Conservation (phyloP, 2,888 invertebrate species). For the Andricus curvator region DNA sequence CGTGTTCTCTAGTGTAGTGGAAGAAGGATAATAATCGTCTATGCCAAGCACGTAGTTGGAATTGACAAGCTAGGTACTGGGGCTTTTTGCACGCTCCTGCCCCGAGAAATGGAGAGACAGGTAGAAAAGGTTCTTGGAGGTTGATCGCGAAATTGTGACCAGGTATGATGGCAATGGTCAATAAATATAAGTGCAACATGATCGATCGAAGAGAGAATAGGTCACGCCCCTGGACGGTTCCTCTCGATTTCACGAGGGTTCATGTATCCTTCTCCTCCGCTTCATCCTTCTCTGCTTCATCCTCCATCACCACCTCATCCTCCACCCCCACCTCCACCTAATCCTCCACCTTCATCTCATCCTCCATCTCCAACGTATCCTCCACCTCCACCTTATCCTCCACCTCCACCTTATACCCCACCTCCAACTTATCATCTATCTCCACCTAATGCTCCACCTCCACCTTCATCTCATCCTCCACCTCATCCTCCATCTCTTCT, state of each 20-base stretch:
- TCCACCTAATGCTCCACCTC: too few species aligned
- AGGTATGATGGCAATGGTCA: constrained; percentile 40
- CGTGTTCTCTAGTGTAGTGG: background rate
- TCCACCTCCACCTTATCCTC: too few species aligned
- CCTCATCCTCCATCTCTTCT: too few species aligned
- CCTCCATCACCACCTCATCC: too few species aligned
- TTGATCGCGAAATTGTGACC: constrained; percentile 16
- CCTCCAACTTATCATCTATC: too few species aligned
- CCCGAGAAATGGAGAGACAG: background rate
- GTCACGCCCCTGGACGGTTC: constrained; percentile 31
- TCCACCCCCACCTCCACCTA: background rate
- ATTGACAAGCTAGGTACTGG: constrained; percentile 12
- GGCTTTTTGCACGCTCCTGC: background rate
- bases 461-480: too few species aligned
- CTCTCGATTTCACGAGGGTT: constrained; percentile 20
- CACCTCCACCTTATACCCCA: too few species aligned
- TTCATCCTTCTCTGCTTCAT: accelerated
- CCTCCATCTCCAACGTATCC: too few species aligned
- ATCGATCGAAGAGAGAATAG: constrained; percentile 34
- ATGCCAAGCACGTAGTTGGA: constrained; percentile 16
- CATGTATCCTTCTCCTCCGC: constrained; percentile 31
- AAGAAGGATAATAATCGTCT: background rate
- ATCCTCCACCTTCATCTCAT: too few species aligned
- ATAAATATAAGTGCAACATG: constrained; percentile 34
- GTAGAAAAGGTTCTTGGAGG: background rate